These are phyloP conservation scores for Anomalospiza imberbis DNA, from an alignment of 2,797 vertebrate genomes.

Conservation along the genomic window DNA sequence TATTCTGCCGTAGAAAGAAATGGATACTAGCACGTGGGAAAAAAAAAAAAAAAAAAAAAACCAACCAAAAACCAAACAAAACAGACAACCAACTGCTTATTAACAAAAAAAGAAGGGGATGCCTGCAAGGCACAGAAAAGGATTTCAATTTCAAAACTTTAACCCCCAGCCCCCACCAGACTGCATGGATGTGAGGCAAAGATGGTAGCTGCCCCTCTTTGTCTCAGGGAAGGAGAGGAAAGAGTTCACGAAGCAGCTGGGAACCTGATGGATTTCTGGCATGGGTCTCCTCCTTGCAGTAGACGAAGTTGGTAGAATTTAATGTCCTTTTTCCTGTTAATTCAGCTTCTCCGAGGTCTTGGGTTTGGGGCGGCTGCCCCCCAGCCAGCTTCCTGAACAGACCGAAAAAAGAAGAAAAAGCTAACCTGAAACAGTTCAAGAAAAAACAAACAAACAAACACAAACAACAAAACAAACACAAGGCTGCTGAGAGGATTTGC, in stretches of 20 bases:
- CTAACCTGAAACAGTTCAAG: neutral
- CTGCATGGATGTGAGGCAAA: neutral
- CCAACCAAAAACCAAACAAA: no score
- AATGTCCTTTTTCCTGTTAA: neutral
- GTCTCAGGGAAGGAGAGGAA: neutral
- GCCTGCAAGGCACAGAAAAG: neutral
- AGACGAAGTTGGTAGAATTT: neutral
- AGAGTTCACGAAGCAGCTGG: neutral
- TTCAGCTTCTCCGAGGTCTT: neutral
- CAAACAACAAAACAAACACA: neutral
- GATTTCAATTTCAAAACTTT: neutral
- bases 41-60: neutral
- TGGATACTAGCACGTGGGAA: neutral
- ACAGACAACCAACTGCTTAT: neutral
- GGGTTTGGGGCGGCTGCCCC: rapidly evolving
- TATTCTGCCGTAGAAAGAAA: neutral
- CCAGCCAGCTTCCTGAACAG: rapidly evolving
- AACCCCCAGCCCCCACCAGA: neutral
- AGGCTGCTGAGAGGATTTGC: neutral
- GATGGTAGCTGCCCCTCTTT: neutral
- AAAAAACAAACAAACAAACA: no score
- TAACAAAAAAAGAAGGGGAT: neutral
- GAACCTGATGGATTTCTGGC: neutral
- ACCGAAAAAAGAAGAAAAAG: rapidly evolving
- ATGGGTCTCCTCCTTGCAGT: neutral